Base-by-base conservation (phyloP, 30 jellyfish, hydroid and myxozoan genomes). In the Clytia hemisphaerica region DNA sequence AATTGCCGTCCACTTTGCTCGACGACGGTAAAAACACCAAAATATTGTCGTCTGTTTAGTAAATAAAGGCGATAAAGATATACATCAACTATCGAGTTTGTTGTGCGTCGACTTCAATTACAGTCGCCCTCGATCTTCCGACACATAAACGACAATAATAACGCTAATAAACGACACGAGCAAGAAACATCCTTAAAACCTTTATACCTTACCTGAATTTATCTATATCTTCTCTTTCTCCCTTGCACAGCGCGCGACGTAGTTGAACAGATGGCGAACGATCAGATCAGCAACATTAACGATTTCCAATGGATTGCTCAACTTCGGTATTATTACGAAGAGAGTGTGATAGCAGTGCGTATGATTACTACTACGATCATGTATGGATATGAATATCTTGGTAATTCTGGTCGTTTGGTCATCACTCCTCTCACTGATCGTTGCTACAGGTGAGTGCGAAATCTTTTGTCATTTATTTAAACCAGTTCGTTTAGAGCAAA, bases 361-460 rank as follows among this genome's bases (percentile, higher is more conserved):
- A 86, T 86, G 96, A 86, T 86, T 15, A 78, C 96, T 37, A 86
- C 96, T 9, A 65, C 75, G n/a, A 86, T 86, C 25, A 82, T 80
- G 67, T 86, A 86, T 38, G 96, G 96, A 2, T 86, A 86, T 61
- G 96, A 86, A 46, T 86, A 86, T 45, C 94, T 86, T 26, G 96
- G 96, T 16, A 86, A 86, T 72, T 86, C 96, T 6, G 96, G 96
- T 9, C 48, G 96, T 26, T 83, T 86, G 46, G 96, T 86, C 57
- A 86, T 86, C 57, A 86, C 96, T 10, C 96, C 96, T 18, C 78
- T 86, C n/a, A 86, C 96, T 24, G 96, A 86, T 70, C 69, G 96
- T 55, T 86, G 96, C 40, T 86, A 86, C 79, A 67, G 96, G 96
- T 86, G 38, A 40, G 67, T 27, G 10, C 9, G 12, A 21, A 3